These are phyloP conservation scores for Cyprinella venusta DNA, from an alignment of 2,797 vertebrate species.

Conservation along the genomic window DNA sequence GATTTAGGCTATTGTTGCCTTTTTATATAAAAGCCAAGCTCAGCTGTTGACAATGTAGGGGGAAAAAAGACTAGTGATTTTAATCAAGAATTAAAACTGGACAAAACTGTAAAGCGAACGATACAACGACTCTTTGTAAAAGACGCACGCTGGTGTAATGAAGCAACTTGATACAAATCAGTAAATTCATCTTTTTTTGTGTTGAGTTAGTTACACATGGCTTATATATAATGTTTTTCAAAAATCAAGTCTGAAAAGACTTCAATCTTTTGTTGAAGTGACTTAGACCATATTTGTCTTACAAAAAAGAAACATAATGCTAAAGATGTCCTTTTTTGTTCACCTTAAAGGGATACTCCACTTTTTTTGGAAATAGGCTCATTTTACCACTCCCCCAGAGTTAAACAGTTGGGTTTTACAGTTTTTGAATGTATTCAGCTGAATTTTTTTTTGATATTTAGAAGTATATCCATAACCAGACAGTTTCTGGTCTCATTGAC, in stretches of 20 bases:
- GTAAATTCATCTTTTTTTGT: neutral
- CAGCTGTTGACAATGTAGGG: neutral
- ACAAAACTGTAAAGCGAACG: neutral
- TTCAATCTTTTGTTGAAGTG: neutral
- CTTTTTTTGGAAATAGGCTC: too few species aligned
- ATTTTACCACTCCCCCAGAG: too few species aligned
- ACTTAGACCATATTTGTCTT: neutral
- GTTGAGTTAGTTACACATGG: neutral
- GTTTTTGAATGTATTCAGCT: too few species aligned
- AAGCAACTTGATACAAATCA: neutral
- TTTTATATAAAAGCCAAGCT: neutral
- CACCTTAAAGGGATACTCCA: too few species aligned
- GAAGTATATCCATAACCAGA: too few species aligned
- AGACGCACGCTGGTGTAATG: neutral
- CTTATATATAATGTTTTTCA: neutral
- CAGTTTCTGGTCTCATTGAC: too few species aligned
- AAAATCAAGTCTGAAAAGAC: neutral
- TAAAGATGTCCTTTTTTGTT: neutral
- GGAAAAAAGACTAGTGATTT: neutral
- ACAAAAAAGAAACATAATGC: neutral
- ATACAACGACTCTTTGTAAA: too few species aligned
- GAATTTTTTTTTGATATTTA: too few species aligned
- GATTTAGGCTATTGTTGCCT: neutral
- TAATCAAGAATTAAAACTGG: neutral
- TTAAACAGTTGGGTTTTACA: too few species aligned